phyloP scores from a whole-genome alignment of 2,797 vertebrate species.

The Sebastes aleutianus region DNA sequence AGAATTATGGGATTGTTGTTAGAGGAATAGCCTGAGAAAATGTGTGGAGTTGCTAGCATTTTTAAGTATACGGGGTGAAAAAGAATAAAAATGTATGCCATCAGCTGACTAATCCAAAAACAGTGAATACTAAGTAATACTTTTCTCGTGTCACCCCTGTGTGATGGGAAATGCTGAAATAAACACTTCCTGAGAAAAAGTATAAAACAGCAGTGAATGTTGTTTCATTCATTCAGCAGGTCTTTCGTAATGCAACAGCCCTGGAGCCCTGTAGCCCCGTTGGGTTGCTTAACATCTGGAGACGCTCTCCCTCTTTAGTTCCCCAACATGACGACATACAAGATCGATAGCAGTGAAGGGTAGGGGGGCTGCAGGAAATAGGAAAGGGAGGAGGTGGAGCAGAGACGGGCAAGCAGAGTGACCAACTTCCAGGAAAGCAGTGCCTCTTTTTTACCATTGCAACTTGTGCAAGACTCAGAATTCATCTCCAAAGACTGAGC shows the following conservation, averaged over 20 bases:
- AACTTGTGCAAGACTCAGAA: neutral
- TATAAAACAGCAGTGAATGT: neutral
- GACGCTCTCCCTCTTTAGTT: neutral
- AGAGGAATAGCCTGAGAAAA: neutral
- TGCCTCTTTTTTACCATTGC: neutral
- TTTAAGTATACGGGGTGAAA: too few species aligned
- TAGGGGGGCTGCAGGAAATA: slow-evolving; percentile 22
- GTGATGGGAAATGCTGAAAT: neutral
- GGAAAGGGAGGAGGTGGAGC: slow-evolving; percentile 17
- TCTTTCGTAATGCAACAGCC: slow-evolving; percentile 3
- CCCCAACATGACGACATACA: slow-evolving; percentile 19
- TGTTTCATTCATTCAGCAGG: neutral
- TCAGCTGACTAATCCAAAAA: slow-evolving; percentile 9
- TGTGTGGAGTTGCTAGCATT: neutral
- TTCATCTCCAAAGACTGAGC: neutral
- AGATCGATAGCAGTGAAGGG: slow-evolving; percentile 54
- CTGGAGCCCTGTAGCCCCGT: neutral
- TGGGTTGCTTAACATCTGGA: slow-evolving; percentile 23
- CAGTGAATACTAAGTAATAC: neutral
- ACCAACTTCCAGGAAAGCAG: neutral
- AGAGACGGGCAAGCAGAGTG: neutral
- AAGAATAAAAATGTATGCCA: neutral
- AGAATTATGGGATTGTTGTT: neutral
- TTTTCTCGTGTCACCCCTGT: neutral
- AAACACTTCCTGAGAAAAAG: neutral